A percentile compares a stretch with the other conserved stretches of the same genome.
phyloP scores from a whole-genome alignment of 2,113 vertebrate species.

The Myrmecophaga tridactyla region DNA sequence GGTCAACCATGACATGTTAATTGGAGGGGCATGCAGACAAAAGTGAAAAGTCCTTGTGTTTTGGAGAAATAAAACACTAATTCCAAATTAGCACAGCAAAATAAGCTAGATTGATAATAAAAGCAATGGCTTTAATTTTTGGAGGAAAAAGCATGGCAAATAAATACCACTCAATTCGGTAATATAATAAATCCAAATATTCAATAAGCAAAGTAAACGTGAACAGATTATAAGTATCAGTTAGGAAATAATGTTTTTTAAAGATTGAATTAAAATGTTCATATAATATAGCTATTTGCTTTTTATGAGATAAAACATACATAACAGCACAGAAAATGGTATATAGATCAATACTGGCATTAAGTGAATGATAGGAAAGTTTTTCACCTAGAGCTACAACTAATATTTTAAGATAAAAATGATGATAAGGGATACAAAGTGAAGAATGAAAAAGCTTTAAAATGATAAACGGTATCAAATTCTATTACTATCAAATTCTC shows the following conservation, averaged over 20 bases:
- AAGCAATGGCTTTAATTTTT: neutral
- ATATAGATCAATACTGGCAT: neutral
- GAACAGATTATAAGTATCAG: neutral
- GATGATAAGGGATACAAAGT: neutral
- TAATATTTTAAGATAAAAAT: neutral
- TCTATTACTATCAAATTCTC: neutral
- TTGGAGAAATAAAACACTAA: neutral
- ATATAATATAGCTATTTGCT: neutral
- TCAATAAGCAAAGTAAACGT: neutral
- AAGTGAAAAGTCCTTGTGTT: neutral
- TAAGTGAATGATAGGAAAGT: neutral
- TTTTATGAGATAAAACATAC: neutral
- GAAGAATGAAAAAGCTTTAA: neutral
- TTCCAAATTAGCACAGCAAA: neutral
- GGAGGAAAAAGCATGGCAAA: neutral
- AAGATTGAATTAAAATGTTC: neutral
- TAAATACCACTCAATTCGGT: neutral
- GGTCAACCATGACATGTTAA: neutral
- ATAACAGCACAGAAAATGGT: neutral
- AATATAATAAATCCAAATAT: neutral
- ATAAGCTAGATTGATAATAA: neutral
- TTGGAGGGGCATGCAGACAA: neutral
- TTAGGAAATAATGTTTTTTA: neutral
- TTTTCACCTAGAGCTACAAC: neutral
- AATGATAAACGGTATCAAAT: neutral